Evolutionary conservation across 2,888 invertebrate species (phyloP).

Genomic region (Choreutis nemorana): DNA sequence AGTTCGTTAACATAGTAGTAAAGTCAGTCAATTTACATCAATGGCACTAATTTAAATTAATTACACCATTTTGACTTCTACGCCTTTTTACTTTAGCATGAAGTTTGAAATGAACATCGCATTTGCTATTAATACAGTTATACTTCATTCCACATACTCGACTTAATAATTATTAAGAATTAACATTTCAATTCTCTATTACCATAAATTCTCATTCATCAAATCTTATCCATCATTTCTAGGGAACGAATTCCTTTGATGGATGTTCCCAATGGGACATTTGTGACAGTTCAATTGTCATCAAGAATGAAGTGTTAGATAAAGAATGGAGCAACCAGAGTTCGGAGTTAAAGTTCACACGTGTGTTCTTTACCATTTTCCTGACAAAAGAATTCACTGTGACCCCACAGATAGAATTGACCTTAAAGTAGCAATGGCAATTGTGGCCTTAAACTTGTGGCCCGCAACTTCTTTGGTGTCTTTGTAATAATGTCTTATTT

Average conservation of each 20-base stretch:
- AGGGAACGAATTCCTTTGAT: conserved; percentile 28
- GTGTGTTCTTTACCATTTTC: conserved; percentile 35
- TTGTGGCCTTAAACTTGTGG: no score
- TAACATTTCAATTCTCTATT: conserved; percentile 56
- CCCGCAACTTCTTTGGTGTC: no score
- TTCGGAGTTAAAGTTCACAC: conserved; percentile 54
- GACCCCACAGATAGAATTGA: conserved; percentile 11
- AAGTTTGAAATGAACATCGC: conserved; percentile 30
- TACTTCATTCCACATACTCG: conserved; percentile 20
- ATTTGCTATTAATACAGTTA: conserved; percentile 35
- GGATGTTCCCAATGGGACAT: conserved; percentile 36
- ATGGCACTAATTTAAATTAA: no score
- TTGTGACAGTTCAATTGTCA: conserved; percentile 57
- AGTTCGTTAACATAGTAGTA: no score
- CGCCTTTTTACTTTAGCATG: no score
- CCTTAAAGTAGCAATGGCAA: background rate
- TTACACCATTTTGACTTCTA: no score
- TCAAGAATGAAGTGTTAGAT: conserved; percentile 34
- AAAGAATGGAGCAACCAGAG: conserved; percentile 21
- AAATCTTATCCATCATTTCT: conserved; percentile 41
- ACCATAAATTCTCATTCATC: conserved; percentile 53
- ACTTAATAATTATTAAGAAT: conserved; percentile 44
- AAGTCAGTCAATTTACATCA: no score
- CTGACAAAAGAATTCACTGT: conserved; percentile 24
- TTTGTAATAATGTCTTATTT: no score